Evolutionary conservation across 1,140 invertebrate species (phyloP).

Genomic region (Microplitis mediator): DNA sequence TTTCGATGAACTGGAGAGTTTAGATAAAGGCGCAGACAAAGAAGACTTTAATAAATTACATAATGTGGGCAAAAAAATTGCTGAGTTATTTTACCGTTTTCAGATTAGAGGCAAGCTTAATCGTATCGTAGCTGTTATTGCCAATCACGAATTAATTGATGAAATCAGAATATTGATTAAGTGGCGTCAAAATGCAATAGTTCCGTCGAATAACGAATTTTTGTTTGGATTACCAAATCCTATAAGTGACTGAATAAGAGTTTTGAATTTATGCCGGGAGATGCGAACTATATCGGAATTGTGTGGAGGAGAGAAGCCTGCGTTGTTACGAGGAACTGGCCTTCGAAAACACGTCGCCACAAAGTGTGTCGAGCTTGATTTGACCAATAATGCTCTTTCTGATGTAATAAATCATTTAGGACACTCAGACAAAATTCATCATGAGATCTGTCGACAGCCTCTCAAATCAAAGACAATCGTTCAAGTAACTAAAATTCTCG

Average conservation of each 20-base stretch:
- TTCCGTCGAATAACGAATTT: background rate
- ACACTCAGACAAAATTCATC: conserved; percentile 12
- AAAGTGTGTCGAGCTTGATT: background rate
- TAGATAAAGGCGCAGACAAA: conserved; percentile 6
- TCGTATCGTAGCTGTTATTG: conserved; percentile 8
- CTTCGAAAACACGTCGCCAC: conserved; percentile 17
- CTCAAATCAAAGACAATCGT: background rate
- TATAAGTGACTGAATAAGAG: background rate
- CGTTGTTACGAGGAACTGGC: conserved; percentile 1
- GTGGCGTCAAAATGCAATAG: background rate
- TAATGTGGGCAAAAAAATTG: conserved; percentile 2
- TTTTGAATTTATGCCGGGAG: background rate
- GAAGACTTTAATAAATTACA: conserved; percentile 4
- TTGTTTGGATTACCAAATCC: background rate
- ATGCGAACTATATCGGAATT: background rate
- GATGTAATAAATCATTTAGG: background rate
- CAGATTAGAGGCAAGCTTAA: conserved; percentile 18
- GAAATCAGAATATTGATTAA: background rate
- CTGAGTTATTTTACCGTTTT: background rate
- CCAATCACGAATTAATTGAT: background rate
- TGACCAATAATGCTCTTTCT: background rate
- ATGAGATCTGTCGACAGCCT: conserved; percentile 2
- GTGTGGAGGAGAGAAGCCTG: conserved; percentile 7
- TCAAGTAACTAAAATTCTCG: background rate
- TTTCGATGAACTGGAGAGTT: background rate